Conservation (phyloP, 2,113 vertebrate species). For the Varanus komodoensis region DNA sequence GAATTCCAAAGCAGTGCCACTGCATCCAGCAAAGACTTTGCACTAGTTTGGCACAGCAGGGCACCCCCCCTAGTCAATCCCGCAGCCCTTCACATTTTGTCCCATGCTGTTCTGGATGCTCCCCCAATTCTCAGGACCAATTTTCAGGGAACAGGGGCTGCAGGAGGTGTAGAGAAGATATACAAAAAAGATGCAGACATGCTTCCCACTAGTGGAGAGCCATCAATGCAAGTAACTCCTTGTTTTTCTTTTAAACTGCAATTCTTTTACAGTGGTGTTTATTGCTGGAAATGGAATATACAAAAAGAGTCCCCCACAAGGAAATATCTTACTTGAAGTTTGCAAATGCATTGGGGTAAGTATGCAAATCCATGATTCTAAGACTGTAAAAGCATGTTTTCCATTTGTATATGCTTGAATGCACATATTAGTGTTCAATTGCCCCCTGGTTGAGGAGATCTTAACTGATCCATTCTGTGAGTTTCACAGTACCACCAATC, state of each 20-base stretch:
- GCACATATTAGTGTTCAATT: not conserved
- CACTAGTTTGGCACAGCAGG: not conserved
- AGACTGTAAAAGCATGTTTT: slow-evolving; percentile 13
- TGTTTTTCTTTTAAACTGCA: slow-evolving; percentile 11
- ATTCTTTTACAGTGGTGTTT: slow-evolving; percentile 88
- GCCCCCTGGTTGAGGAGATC: not conserved
- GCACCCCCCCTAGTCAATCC: not conserved
- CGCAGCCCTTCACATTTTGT: too few species aligned
- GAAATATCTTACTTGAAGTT: slow-evolving; percentile 89
- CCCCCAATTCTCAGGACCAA: not conserved
- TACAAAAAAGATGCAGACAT: not conserved
- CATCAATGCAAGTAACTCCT: not conserved
- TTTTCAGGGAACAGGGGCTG: not conserved
- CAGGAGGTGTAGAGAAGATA: not conserved
- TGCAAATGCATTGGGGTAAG: slow-evolving; percentile 91
- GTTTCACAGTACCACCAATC: not conserved
- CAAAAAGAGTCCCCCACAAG: slow-evolving; percentile 89
- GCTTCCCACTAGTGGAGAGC: not conserved
- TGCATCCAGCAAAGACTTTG: not conserved
- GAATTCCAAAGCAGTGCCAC: not conserved
- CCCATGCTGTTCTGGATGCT: not conserved
- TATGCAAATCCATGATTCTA: slow-evolving; percentile 1
- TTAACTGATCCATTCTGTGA: not conserved
- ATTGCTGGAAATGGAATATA: slow-evolving; percentile 90
- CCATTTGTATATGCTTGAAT: not conserved